phyloP scores from a whole-genome alignment of 2,797 vertebrate species.

The Sebastes hubbsi region DNA sequence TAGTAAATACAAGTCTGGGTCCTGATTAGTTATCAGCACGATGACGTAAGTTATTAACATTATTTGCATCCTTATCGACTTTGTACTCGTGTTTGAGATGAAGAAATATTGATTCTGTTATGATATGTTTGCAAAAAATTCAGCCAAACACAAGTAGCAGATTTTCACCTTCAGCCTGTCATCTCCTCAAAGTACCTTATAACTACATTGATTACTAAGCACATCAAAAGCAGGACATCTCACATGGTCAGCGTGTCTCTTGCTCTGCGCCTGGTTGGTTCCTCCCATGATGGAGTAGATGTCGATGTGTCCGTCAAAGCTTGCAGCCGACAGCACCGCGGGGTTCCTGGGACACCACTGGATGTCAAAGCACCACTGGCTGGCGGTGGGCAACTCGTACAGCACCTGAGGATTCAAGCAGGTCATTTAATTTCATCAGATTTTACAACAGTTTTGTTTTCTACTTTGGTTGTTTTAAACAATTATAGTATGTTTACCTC shows the following conservation, averaged over 20 bases:
- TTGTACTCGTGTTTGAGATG: too few species aligned
- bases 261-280: slow-evolving; percentile 83
- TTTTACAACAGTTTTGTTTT: background rate
- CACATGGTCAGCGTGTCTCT: slow-evolving; percentile 92
- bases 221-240: background rate
- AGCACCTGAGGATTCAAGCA: slow-evolving; percentile 84
- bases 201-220: background rate
- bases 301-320: slow-evolving; percentile 92
- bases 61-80: too few species aligned
- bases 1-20: too few species aligned
- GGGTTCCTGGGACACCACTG: slow-evolving; percentile 99
- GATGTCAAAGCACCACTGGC: slow-evolving; percentile 98
- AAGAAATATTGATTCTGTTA: too few species aligned
- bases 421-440: background rate
- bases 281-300: slow-evolving; percentile 98
- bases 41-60: too few species aligned
- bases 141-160: too few species aligned
- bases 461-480: background rate
- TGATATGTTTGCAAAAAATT: too few species aligned
- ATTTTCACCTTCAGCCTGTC: background rate
- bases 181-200: background rate
- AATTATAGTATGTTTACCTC: slow-evolving; percentile 81
- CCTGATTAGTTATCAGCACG: too few species aligned
- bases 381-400: slow-evolving; percentile 93
- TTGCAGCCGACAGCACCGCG: slow-evolving; percentile 91